Percentiles rank a stretch among this genome's conserved stretches.
Conservation (phyloP, 2,888 invertebrate genomes). For the Drosophila conformis region DNA sequence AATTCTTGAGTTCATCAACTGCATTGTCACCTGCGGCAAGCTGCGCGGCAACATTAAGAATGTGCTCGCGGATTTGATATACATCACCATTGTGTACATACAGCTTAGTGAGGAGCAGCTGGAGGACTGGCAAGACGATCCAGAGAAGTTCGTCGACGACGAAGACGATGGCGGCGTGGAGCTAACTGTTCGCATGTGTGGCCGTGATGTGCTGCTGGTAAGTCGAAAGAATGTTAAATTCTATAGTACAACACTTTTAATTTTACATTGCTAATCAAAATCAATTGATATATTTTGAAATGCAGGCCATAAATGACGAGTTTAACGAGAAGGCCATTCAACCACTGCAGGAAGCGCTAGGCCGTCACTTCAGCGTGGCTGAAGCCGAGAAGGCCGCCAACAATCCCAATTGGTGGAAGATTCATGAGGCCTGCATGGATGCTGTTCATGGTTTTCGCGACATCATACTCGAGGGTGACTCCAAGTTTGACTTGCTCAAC, state of each 20-base stretch:
- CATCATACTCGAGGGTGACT: conserved; percentile 81
- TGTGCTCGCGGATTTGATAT: conserved; percentile 88
- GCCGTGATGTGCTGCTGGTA: conserved; percentile 88
- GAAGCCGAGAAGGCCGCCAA: conserved; percentile 85
- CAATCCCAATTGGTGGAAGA: conserved; percentile 88
- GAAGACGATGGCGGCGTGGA: conserved; percentile 88
- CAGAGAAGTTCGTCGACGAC: conserved; percentile 89
- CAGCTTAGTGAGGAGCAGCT: conserved; percentile 90
- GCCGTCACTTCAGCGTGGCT: conserved; percentile 87
- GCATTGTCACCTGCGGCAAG: conserved; percentile 87
- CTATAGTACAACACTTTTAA: background rate
- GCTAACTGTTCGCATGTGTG: conserved; percentile 88
- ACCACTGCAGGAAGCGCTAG: conserved; percentile 87
- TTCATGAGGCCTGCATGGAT: conserved; percentile 88
- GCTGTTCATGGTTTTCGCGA: conserved; percentile 87
- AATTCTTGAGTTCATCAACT: conserved; percentile 89
- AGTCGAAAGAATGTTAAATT: conserved; percentile 14
- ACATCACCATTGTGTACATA: conserved; percentile 89
- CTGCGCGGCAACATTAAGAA: conserved; percentile 87
- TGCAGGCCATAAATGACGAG: conserved; percentile 85
- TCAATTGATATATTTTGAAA: background rate
- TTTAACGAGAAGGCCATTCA: conserved; percentile 86
- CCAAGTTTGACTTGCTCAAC: conserved; percentile 84
- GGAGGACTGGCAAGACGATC: conserved; percentile 87
- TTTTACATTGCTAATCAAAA: background rate